Conservation (phyloP, 2,797 vertebrate genomes). For the Molossus molossus region DNA sequence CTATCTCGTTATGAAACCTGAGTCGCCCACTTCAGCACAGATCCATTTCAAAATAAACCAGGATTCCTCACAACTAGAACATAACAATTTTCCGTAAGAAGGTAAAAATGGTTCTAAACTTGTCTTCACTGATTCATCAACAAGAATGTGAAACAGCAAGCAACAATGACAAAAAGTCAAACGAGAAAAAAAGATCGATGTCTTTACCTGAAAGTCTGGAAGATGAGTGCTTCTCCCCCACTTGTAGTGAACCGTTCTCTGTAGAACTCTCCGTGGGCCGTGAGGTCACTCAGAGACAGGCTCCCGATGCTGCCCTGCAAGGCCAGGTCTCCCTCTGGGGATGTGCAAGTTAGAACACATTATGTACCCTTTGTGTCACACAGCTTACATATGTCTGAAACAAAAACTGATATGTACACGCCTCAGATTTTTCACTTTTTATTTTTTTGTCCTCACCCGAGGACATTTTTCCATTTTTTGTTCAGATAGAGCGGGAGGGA, state of each 20-base stretch:
- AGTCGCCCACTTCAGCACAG: neutral
- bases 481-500: no score
- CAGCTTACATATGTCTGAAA: neutral
- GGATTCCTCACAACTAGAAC: constrained; percentile 14
- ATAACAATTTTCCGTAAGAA: constrained; percentile 30
- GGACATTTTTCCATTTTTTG: no score
- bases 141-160: constrained; percentile 26
- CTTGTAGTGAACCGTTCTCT: constrained; percentile 97
- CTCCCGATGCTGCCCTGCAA: constrained; percentile 97
- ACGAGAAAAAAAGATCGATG: neutral
- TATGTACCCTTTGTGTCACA: neutral
- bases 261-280: constrained; percentile 96
- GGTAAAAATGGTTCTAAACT: neutral
- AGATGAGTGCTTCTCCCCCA: constrained; percentile 97
- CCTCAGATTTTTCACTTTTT: neutral
- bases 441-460: no score
- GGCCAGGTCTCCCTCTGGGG: constrained; percentile 94
- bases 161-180: neutral
- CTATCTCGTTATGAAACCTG: neutral
- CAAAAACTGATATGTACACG: neutral
- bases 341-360: neutral
- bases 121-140: neutral
- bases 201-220: constrained; percentile 95
- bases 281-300: constrained; percentile 97
- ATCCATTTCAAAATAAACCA: neutral